Evolutionary conservation across 2,797 vertebrate species (phyloP), one percentile per base, ranked within the genome.

Genomic region (Dendrocincla fuliginosa): DNA sequence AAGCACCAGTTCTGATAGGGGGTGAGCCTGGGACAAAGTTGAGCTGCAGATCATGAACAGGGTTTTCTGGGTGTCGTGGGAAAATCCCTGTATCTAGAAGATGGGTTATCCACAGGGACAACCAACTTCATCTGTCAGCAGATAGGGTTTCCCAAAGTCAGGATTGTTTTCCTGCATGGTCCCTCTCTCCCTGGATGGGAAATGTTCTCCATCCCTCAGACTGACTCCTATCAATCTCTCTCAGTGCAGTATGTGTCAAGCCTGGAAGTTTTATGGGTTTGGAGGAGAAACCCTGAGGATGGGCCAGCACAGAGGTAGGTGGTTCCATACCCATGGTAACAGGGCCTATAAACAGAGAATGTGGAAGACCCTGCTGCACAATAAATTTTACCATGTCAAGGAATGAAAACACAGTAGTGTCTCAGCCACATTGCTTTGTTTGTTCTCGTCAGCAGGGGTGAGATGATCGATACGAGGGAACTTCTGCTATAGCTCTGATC

Each of bases 191-290:
- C 32, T 82, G 37, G 17, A 12, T 63, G 56, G 30, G 55, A 20
- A 89, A 76, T 7, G 23, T 22, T 71, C 68, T 81, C 55, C 32
- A 32, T 39, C 23, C 56, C 70, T 87, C 5, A 2, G 55, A 14
- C 19, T 12, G 23, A 11, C 44, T 89, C 60, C 13, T 19, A 3
- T 37, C 73, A 59, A 27, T 25, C 55, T 91, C 70, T 82, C 42
- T 22, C 59, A 35, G 11, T 2, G 6, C 32, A 70, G 60, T 3
- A 5, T 0, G 0, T 49, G 47, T 33, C 52, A 46, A 32, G 14
- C 20, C 59, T 60, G 16, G 32, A 73, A 57, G n/a, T 71, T 93
- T 82, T 53, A 64, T 44, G 56, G 75, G 13, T 77, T 84, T 94
- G 50, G 46, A 94, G 35, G 28, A 75, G 56, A 90, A 86, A 35